Evolutionary conservation across 92 coral and sea anemone species (phyloP), one percentile per base, ranked within the genome.

Genomic region (Zoanthus sansibaricus): DNA sequence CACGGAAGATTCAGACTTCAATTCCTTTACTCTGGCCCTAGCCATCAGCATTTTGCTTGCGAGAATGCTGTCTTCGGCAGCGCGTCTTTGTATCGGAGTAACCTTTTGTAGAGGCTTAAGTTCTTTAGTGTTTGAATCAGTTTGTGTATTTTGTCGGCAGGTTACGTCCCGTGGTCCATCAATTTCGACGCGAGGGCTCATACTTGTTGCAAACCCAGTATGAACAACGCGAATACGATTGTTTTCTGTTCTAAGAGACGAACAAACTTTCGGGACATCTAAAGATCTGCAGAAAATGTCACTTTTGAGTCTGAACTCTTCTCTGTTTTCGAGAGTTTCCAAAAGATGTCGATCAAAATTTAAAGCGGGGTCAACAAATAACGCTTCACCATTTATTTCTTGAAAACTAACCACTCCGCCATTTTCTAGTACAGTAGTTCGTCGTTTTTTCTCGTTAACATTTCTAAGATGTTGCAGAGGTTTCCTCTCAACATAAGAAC

Each of bases 331-430:
- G 18, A 91, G 82, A 44, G 87, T 93, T 61, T 87, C 98, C 71
- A 91, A 52, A 49, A 95, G 92, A 75, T 96, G 98, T 69, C 93
- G 95, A 90, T 97, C 99, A 44, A 97, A 92, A 55, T 88, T 71
- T 47, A 89, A 90, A 37, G 98, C 99, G 33, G 99, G 99, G 77
- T 97, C 99, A 52, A 89, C 82, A 84, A 95, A 90, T 18, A 89
- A 55, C 32, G 96, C 73, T 17, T 94, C 90, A 14, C 95, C 94
- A 75, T 87, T 89, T 14, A 87, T 83, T 77, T 95, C 99, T 73
- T 93, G 96, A 83, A 91, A 95, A 16, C 91, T 82, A 17, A 95
- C 87, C 83, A 92, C 94, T 5, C 96, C 93, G 20, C 98, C 98
- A 61, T 83, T 91, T 32, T 95, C 96, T 8, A 93, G 87, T 62